These are phyloP conservation scores for Microcebus jonahi DNA, from an alignment of 2,113 vertebrate species.

Conservation along the genomic window DNA sequence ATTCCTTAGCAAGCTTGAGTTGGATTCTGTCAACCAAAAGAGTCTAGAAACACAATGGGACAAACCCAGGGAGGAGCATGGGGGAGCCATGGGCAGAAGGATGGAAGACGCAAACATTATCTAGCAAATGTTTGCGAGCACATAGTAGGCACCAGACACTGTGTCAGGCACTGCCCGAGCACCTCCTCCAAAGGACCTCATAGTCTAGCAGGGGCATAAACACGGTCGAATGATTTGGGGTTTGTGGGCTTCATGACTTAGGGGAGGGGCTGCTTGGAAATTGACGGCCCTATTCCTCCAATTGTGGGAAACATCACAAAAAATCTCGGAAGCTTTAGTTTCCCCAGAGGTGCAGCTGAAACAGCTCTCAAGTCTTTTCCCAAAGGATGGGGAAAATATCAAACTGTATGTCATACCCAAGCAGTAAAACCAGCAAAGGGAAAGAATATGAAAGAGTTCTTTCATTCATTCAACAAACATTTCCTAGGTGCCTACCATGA, in stretches of 20 bases:
- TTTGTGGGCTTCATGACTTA: neutral
- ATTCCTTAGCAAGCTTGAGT: neutral
- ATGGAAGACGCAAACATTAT: neutral
- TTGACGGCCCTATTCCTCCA: neutral
- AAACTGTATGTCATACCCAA: no score
- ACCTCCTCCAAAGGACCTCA: neutral
- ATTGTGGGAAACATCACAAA: neutral
- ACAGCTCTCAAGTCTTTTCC: neutral
- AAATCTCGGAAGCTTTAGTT: neutral
- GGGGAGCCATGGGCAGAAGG: fast-evolving
- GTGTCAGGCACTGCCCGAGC: neutral
- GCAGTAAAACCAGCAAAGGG: neutral
- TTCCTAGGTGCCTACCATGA: fast-evolving
- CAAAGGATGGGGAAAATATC: neutral
- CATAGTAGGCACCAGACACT: neutral
- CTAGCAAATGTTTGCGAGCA: neutral
- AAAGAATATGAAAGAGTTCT: neutral
- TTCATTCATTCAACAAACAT: neutral
- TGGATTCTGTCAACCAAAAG: neutral
- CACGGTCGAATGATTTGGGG: neutral
- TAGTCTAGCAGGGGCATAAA: neutral
- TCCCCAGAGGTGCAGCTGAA: neutral
- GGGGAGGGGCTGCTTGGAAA: neutral
- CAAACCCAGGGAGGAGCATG: neutral
- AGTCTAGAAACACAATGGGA: neutral